Base-by-base conservation (phyloP, 2,888 invertebrate genomes). In the Drosophila sordidula region DNA sequence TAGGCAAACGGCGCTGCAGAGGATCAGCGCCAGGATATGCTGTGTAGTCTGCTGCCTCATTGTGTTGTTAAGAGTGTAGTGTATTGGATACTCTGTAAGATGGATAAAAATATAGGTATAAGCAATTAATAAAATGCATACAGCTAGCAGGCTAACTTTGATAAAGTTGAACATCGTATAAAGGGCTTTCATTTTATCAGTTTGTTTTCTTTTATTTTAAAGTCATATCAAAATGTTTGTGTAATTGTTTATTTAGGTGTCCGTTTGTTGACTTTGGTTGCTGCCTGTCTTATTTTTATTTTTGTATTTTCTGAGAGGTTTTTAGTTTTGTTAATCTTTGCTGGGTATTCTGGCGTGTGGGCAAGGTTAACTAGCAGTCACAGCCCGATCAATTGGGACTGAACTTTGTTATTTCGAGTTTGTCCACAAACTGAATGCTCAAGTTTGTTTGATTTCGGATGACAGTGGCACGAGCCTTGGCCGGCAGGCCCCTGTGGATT, bases 1-100 rank as follows among this genome's bases (percentile, higher is more conserved):
- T 14, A 89, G 72, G 61, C 80, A 85, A 57, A 82, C 75, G 65
- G 68, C 76, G 78, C 90, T 90, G 88, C 91, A 70, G 14, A 85
- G 56, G 54, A 70, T 67, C 50, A 83, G 54, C 34, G 80, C 72
- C 47, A 80, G 63, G 12, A 85, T 70, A 78, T 89, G 80, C 57
- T 78, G 58, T 76, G 70, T 76, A 56, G 54, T 76, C 39, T 62
- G 62, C 62, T 89, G 75, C 64, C 74, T 71, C 85, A 85, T 83
- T 56, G 38, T 70, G 41, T 47, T 47, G 41, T 36, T 29, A 9
- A 16, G 11, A 56, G 29, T 59, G 26, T 54, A 4, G 44, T 44
- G 63, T 65, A 34, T 56, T 41, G 29, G 46, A 22, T 32, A 38
- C 50, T 29, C 70, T 70, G 26, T 9, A 64, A 71, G 14, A 26